Evolutionary conservation across 2,113 vertebrate genomes (phyloP), one percentile per base, ranked within the genome.

Genomic region (Sphaerodactylus townsendi): DNA sequence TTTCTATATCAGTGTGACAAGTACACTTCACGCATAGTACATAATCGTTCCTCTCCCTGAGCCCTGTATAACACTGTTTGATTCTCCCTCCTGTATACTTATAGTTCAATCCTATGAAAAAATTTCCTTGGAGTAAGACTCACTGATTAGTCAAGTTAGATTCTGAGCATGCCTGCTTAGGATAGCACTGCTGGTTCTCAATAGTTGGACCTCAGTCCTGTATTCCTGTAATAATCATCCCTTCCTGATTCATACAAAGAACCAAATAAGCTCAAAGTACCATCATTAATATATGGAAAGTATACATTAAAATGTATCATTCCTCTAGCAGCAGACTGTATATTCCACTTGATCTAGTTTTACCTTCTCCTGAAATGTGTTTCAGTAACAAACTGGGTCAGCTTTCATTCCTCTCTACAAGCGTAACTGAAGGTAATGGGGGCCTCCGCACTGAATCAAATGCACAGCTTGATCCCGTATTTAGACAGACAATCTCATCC

Each of bases 331-430:
- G 35, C 78, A 41, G 48, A 62, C 30, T 25, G 62, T 83, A n/a
- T 53, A 0, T 71, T 28, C 70, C 35, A 17, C 65, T 82, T n/a
- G 74, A 46, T 90, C 89, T 44, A 19, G 86, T 86, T 83, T 87
- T 69, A 44, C 3, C 65, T 2, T 25, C 79, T 77, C 46, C 77
- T 56, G 53, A 83, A 79, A 84, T 0, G 86, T 92, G 90, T 93
- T 70, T 94, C 91, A 86, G 92, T 91, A 86, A 28, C 13, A 88
- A 90, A 84, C 15, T 77, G 84, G 89, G 86, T 87, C 91, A 86
- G 86, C 66, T 87, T 81, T 83, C 82, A 83, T 15, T 77, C 1
- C 35, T 80, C 90, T 86, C 87, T 90, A 89, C 88, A 91, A 73
- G 83, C 41, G 30, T 71, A 82, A 41, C 74, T 59, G 56, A 13